phyloP scores from a whole-genome alignment of 2,113 vertebrate genomes.

The Pholis gunnellus region DNA sequence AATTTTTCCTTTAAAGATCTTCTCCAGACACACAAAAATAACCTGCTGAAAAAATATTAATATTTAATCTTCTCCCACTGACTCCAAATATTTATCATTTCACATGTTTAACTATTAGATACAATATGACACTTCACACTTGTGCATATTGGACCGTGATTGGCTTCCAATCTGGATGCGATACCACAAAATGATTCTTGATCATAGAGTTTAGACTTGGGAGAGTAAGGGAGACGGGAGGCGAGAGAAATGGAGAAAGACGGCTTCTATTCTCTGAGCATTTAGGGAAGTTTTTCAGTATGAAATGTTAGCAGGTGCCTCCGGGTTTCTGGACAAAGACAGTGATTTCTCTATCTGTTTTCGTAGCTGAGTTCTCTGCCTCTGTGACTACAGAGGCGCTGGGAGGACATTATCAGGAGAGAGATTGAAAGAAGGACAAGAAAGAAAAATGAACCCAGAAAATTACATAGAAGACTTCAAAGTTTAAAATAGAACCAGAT shows the following conservation, averaged over 20 bases:
- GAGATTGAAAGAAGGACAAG: neutral
- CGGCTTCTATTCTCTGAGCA: conserved; percentile 12
- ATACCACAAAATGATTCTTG: neutral
- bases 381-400: conserved; percentile 32
- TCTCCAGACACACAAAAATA: neutral
- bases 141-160: neutral
- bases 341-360: conserved; percentile 28
- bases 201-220: neutral
- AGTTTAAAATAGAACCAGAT: conserved; percentile 4
- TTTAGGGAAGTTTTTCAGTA: conserved; percentile 23
- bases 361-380: conserved; percentile 24
- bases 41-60: too few species aligned
- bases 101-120: neutral
- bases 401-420: conserved; percentile 29
- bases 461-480: neutral
- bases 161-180: neutral
- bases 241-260: conserved; percentile 10
- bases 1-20: neutral
- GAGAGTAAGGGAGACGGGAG: neutral
- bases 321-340: conserved; percentile 36
- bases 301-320: conserved; percentile 23
- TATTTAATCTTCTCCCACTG: neutral
- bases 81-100: neutral
- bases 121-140: neutral
- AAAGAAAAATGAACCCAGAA: neutral